Base-by-base conservation (phyloP, 2,888 invertebrate species). In the Ramazzottius varieornatus region DNA sequence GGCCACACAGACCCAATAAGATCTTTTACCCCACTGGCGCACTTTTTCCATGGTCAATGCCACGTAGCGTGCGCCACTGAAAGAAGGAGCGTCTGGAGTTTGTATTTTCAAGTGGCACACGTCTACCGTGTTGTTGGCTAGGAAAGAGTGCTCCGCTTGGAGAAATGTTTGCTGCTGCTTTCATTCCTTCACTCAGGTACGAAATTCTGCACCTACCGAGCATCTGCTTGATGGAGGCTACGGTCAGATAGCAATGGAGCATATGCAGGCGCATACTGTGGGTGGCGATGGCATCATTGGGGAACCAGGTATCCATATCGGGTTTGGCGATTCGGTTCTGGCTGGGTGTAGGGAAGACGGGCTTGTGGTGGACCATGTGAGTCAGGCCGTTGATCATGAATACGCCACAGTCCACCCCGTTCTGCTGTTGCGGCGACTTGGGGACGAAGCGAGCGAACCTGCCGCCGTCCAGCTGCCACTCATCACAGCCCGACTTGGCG, bases 401-500 rank as follows among this genome's bases (percentile, higher is more conserved):
- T 4, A 54, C 54, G 54, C 54, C 54, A 29, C 54, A 54, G 24
- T 54, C 54, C 29, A 54, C 54, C 16, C 54, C 54, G 54, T 54
- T 54, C 4, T 13, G 20, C 29, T 54, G 54, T 29, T 54, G 54
- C 20, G 54, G 54, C 20, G 29, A 16, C n/a, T 16, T 24, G n/a
- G 29, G n/a, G 20, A n/a, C 29, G 16, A 54, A 4, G 20, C 54
- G 54, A 4, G 29, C 16, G n/a, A n/a, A n/a, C n/a, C n/a, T n/a
- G n/a, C n/a, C n/a, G n/a, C n/a, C n/a, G n/a, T n/a, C n/a, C n/a
- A n/a, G n/a, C n/a, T n/a, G n/a, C n/a, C n/a, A n/a, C n/a, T n/a
- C n/a, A n/a, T n/a, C n/a, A n/a, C n/a, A n/a, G n/a, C n/a, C n/a
- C n/a, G n/a, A n/a, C n/a, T n/a, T n/a, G n/a, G n/a, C n/a, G n/a